Evolutionary conservation across 2,888 invertebrate species (phyloP).

Genomic region (Habroteleia sp.): DNA sequence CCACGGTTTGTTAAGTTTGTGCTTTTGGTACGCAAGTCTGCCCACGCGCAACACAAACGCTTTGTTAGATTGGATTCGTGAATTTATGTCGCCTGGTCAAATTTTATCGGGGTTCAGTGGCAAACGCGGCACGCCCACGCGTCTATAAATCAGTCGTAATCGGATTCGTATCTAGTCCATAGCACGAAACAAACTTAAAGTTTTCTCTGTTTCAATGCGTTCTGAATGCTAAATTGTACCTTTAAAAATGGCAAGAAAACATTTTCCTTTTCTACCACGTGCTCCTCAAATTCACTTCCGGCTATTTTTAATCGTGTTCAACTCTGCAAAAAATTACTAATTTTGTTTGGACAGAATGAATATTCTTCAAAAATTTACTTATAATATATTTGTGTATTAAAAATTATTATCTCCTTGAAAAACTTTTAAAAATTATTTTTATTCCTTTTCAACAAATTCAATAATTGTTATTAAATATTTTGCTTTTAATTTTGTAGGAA

Average conservation of each 20-base stretch:
- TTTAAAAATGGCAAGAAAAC: conserved; percentile 32
- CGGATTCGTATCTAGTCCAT: conserved; percentile 69
- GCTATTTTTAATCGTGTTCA: background rate
- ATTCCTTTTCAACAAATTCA: too few species aligned
- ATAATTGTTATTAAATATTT: too few species aligned
- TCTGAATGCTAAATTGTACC: conserved; percentile 35
- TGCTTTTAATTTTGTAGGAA: too few species aligned
- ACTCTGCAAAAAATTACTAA: too few species aligned
- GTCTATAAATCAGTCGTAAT: conserved; percentile 76
- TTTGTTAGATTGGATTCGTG: conserved; percentile 73
- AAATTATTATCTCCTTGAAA: too few species aligned
- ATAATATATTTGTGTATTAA: too few species aligned
- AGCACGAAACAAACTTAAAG: conserved; percentile 59
- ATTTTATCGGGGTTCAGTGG: conserved; percentile 81
- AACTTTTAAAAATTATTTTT: too few species aligned
- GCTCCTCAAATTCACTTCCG: conserved; percentile 4
- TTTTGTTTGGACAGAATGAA: too few species aligned
- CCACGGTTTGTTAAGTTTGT: conserved; percentile 63
- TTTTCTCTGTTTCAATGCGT: conserved; percentile 48
- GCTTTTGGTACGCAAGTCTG: conserved; percentile 64
- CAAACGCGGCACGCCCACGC: conserved; percentile 79
- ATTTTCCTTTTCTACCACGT: conserved; percentile 25
- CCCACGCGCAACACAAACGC: conserved; percentile 72
- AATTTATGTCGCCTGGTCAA: conserved; percentile 80
- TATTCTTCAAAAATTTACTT: too few species aligned